Conservation (phyloP, 2,888 invertebrate species). For the Synergus laeviventris region DNA sequence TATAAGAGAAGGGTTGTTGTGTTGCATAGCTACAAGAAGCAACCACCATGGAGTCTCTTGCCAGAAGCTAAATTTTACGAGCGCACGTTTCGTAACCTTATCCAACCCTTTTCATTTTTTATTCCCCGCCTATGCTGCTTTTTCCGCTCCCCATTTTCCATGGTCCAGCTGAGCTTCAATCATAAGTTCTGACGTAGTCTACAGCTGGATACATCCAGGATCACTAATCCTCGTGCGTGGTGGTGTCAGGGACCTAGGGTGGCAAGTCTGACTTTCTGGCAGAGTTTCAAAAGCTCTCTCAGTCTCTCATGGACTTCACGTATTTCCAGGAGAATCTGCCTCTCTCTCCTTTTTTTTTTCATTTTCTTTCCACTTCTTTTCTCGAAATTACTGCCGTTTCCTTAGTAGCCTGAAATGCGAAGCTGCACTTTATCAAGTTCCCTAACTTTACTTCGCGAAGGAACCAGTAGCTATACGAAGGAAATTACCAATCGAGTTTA, state of each 20-base stretch:
- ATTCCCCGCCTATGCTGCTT: conserved; percentile 43
- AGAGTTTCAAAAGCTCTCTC: conserved; percentile 41
- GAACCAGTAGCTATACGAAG: conserved; percentile 25
- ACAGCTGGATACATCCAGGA: conserved; percentile 47
- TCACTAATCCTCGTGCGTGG: conserved; percentile 65
- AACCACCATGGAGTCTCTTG: neutral
- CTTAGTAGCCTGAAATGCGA: conserved; percentile 3
- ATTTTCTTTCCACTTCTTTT: neutral
- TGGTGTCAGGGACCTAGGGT: conserved; percentile 24
- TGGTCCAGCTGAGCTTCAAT: conserved; percentile 65
- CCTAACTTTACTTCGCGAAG: conserved; percentile 31
- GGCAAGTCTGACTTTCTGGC: conserved; percentile 41
- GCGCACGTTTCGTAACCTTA: neutral
- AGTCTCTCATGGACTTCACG: conserved; percentile 35
- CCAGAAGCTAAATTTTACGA: conserved; percentile 23
- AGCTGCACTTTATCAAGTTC: conserved; percentile 31
- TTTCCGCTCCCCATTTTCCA: conserved; percentile 58
- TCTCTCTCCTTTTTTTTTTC: neutral
- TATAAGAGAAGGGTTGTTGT: neutral
- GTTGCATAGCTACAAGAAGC: neutral
- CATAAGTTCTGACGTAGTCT: conserved; percentile 67
- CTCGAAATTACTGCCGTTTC: conserved; percentile 17
- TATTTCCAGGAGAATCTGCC: conserved; percentile 13
- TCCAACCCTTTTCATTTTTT: conserved; percentile 14
- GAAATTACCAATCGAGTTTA: conserved; percentile 38